phyloP scores from a whole-genome alignment of 2,113 vertebrate species.

The Sebastes fasciatus region DNA sequence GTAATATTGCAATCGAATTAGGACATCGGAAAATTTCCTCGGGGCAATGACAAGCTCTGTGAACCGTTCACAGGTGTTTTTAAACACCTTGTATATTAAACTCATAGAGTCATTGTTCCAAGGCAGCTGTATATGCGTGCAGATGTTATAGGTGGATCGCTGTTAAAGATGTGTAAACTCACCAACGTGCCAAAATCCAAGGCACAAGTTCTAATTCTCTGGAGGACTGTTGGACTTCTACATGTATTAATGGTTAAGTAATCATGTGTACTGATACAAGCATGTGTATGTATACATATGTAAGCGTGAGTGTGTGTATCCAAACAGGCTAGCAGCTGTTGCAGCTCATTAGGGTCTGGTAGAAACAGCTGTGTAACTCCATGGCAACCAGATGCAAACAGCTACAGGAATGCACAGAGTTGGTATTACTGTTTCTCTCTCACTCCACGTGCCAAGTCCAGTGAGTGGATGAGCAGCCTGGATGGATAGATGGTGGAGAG shows the following conservation, averaged over 20 bases:
- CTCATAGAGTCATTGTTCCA: neutral
- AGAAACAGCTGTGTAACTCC: slow-evolving; percentile 76
- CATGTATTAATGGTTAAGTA: slow-evolving; percentile 15
- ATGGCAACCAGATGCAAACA: slow-evolving; percentile 77
- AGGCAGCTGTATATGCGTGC: slow-evolving; percentile 39
- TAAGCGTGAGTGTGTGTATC: slow-evolving; percentile 27
- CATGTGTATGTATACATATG: slow-evolving; percentile 12
- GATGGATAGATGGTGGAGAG: slow-evolving; percentile 41
- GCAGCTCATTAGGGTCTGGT: slow-evolving; percentile 62
- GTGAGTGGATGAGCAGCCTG: slow-evolving; percentile 37
- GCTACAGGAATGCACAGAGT: slow-evolving; percentile 51
- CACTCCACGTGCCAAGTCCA: slow-evolving; percentile 17
- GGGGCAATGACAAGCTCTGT: slow-evolving; percentile 18
- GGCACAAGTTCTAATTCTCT: neutral
- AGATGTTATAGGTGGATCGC: slow-evolving; percentile 28
- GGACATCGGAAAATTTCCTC: slow-evolving; percentile 39
- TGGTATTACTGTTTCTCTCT: slow-evolving; percentile 36
- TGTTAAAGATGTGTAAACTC: slow-evolving; percentile 3
- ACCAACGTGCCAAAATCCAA: neutral
- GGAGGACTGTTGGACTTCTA: neutral
- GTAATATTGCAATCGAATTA: slow-evolving; percentile 29
- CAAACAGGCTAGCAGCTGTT: slow-evolving; percentile 67
- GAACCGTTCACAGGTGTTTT: slow-evolving; percentile 19
- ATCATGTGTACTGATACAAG: slow-evolving; percentile 2
- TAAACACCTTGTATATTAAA: slow-evolving; percentile 21